phyloP scores from a whole-genome alignment of 1,140 invertebrate genomes.

The Hestina assimilis region DNA sequence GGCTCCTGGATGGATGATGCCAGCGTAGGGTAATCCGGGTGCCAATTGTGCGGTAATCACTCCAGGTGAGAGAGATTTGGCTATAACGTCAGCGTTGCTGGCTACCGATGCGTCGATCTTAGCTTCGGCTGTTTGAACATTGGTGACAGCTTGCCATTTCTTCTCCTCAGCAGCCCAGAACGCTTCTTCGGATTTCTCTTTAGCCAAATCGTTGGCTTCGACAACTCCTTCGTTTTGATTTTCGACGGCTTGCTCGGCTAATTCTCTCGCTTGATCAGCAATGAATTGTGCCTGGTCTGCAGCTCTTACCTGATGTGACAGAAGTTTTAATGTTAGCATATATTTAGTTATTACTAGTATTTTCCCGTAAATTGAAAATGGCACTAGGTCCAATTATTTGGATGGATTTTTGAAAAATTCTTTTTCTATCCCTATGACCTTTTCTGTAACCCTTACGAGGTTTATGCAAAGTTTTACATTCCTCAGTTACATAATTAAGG shows the following conservation, averaged over 20 bases:
- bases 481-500: too few relatives aligned
- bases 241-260: slow-evolving; percentile 41
- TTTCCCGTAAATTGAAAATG: too few relatives aligned
- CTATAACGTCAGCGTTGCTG: slow-evolving; percentile 25
- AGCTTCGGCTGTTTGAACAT: slow-evolving; percentile 43
- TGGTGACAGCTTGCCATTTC: slow-evolving; percentile 52
- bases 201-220: slow-evolving; percentile 37
- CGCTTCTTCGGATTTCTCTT: slow-evolving; percentile 39
- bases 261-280: slow-evolving; percentile 44
- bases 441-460: too few relatives aligned
- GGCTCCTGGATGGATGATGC: not conserved
- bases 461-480: too few relatives aligned
- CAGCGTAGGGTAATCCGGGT: not conserved
- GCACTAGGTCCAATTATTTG: too few relatives aligned
- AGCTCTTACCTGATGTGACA: slow-evolving; percentile 30
- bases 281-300: slow-evolving; percentile 37
- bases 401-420: too few relatives aligned
- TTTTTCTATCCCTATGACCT: too few relatives aligned
- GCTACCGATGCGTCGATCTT: slow-evolving; percentile 41
- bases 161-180: slow-evolving; percentile 45
- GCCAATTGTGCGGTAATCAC: slow-evolving; percentile 12
- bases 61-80: not conserved
- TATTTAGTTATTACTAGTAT: not conserved
- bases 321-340: not conserved
- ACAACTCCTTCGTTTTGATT: slow-evolving; percentile 43